phyloP scores from a whole-genome alignment of 2,113 vertebrate genomes.

The Hyperoodon ampullatus region DNA sequence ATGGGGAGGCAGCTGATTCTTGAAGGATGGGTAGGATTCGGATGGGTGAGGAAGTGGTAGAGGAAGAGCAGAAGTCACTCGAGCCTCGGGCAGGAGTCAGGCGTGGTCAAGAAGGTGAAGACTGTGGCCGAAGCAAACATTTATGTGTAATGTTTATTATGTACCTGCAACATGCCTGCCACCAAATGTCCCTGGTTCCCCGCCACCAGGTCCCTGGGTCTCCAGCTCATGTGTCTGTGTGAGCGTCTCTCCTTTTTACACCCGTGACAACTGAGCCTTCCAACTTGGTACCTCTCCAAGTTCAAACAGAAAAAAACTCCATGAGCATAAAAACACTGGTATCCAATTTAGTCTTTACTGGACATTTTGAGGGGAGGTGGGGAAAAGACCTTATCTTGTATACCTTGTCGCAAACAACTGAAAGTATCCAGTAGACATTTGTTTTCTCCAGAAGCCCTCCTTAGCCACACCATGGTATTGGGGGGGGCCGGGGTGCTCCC shows the following conservation, averaged over 20 bases:
- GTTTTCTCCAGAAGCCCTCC: not conserved
- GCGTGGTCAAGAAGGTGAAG: not conserved
- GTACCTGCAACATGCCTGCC: not conserved
- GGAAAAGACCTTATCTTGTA: not conserved
- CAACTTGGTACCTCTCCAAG: not conserved
- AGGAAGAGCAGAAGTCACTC: not conserved
- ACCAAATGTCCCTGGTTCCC: not conserved
- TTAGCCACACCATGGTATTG: not conserved
- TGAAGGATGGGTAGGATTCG: not conserved
- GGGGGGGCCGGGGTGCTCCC: not conserved
- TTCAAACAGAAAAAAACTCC: not conserved
- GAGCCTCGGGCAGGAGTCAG: not conserved
- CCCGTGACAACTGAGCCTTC: not conserved
- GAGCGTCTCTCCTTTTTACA: not conserved
- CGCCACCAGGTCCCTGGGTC: not conserved
- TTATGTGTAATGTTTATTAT: not conserved
- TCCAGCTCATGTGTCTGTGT: not conserved
- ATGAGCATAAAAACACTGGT: not conserved
- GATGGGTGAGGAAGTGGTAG: not conserved
- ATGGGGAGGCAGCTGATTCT: not conserved
- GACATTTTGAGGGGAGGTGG: not conserved
- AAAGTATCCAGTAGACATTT: not conserved
- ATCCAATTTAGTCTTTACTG: not conserved
- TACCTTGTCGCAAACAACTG: not conserved
- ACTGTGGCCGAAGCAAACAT: not conserved